Base-by-base conservation (phyloP, 2,888 invertebrate genomes). In the Nomada flava region DNA sequence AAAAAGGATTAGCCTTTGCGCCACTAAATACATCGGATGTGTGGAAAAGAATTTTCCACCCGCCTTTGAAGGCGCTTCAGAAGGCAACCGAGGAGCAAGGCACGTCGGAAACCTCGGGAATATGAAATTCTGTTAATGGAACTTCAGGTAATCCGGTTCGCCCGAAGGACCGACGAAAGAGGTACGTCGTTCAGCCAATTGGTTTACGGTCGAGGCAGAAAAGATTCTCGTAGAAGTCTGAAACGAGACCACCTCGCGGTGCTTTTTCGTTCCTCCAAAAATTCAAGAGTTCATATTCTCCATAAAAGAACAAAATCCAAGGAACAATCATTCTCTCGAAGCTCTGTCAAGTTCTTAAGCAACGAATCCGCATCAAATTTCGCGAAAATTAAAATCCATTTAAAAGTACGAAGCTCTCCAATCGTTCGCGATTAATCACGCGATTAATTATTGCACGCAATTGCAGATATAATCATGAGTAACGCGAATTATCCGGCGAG, bases 51-150 rank as follows among this genome's bases (percentile, higher is more conserved):
- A 13, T 47, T 10, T 50, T 36, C 15, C 50, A 10, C 20, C 20
- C n/a, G 2, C 11, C 18, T 20, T 3, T 18, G 9, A 36, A 20
- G 15, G 65, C n/a, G 18, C 15, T 52, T 7, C 64, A 3, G 7
- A 26, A 7, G 42, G 36, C 13, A 26, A 57, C 23, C 9, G 55
- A 4, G 42, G 1, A 36, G 3, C 1, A 42, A 65, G 59, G 55
- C 23, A 15, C 20, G 1, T 2, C 50, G 52, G 42, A 26, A 75
- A 75, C 10, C 52, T n/a, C 5, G 29, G 47, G 26, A 68, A 71
- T 68, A 80, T 71, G 76, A 76, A 76, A 50, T 50, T 71, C 60
- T 42, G 55, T 67, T 76, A 76, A 80, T 80, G 71, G 47, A 63
- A 80, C 71, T 73, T 73, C 69, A 29, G 36, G 36, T 64, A 73